Evolutionary conservation across 2,113 vertebrate species (phyloP).

Genomic region (Odocoileus hemionus): DNA sequence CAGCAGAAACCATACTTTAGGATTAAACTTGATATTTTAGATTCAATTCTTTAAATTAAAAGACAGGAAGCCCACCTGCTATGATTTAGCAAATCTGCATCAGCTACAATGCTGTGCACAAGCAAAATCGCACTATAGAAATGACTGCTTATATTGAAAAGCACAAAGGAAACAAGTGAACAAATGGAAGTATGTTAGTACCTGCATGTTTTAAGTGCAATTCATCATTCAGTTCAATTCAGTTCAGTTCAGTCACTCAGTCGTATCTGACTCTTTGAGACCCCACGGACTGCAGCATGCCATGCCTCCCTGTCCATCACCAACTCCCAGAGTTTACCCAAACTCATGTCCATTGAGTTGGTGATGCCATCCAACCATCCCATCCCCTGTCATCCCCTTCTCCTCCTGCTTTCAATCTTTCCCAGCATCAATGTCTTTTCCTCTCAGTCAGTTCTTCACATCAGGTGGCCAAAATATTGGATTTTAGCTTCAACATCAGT

Average conservation of each 20-base stretch:
- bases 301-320: neutral
- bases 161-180: neutral
- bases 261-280: rapidly evolving
- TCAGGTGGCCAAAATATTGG: neutral
- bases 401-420: neutral
- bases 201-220: neutral
- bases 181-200: neutral
- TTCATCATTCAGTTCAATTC: neutral
- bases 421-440: neutral
- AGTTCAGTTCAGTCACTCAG: neutral
- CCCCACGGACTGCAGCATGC: rapidly evolving
- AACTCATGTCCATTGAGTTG: neutral
- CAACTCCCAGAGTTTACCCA: neutral
- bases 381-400: neutral
- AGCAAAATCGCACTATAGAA: neutral
- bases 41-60: neutral
- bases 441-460: neutral
- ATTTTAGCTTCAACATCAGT: neutral
- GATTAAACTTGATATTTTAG: neutral
- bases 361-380: neutral
- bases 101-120: neutral
- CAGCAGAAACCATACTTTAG: neutral
- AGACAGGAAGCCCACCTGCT: neutral
- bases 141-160: neutral
- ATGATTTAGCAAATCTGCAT: neutral